Percentiles rank a stretch among this genome's conserved stretches.
Evolutionary conservation across 2,888 invertebrate species (phyloP).

Genomic region (Ernsta delagoae): DNA sequence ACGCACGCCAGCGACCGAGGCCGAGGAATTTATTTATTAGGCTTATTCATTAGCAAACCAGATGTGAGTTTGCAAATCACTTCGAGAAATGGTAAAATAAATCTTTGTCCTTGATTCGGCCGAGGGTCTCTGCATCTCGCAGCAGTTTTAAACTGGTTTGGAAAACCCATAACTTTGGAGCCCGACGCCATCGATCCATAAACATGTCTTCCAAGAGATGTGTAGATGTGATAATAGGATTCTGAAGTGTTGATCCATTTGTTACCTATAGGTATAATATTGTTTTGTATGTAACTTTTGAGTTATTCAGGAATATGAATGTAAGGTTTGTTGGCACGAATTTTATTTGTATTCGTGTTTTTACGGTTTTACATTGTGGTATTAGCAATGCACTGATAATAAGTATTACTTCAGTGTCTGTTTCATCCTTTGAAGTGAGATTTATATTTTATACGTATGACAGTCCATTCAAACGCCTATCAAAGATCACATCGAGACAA

Average conservation of each 20-base stretch:
- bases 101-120: conserved; percentile 57
- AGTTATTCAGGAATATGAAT: too few species aligned
- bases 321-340: too few species aligned
- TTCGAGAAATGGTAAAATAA: conserved; percentile 47
- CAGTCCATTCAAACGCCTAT: conserved; percentile 4
- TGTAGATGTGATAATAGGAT: conserved; percentile 50
- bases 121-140: conserved; percentile 46
- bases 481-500: background rate
- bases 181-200: conserved; percentile 58
- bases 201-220: conserved; percentile 51
- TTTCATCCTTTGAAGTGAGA: background rate
- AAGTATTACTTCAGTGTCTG: too few species aligned
- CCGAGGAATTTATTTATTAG: conserved; percentile 34
- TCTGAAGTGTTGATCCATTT: conserved; percentile 22
- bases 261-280: background rate
- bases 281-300: background rate
- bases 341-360: too few species aligned
- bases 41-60: conserved; percentile 40
- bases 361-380: background rate
- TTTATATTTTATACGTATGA: conserved; percentile 1
- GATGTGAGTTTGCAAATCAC: conserved; percentile 46
- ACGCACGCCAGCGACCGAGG: conserved; percentile 14
- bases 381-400: too few species aligned
- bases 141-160: conserved; percentile 50
- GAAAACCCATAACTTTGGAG: conserved; percentile 50